A percentile compares a stretch with the other conserved stretches of the same genome.
These are phyloP conservation scores for Paradoxurus hermaphroditus DNA, from an alignment of 2,113 vertebrate species.

Conservation along the genomic window DNA sequence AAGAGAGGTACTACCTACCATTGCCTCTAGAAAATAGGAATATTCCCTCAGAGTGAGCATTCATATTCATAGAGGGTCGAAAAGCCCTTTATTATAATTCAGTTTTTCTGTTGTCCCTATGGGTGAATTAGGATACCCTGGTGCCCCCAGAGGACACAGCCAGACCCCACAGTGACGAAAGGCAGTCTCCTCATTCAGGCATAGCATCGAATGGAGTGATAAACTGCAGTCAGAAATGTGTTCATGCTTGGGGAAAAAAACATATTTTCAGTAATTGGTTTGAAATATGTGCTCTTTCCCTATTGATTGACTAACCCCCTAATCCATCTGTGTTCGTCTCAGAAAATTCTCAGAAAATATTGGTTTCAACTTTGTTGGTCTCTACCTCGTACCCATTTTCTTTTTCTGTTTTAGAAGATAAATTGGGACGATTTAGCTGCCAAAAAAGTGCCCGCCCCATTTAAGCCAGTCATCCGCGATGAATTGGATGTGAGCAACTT, in stretches of 20 bases:
- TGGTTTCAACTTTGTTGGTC: not conserved
- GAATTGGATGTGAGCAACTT: constrained; percentile 98
- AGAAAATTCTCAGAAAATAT: not conserved
- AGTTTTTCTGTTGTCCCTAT: not conserved
- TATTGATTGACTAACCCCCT: not conserved
- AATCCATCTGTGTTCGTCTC: not conserved
- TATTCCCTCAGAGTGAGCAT: not conserved
- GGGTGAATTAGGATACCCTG: not conserved
- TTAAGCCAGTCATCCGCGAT: constrained; percentile 96
- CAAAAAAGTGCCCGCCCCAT: constrained; percentile 93
- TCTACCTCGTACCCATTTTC: constrained; percentile 49
- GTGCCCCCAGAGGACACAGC: not conserved
- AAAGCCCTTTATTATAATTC: too few relatives aligned
- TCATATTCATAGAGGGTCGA: too few relatives aligned
- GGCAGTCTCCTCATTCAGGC: not conserved
- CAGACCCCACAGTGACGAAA: not conserved
- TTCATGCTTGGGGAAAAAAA: not conserved
- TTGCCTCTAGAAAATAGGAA: not conserved
- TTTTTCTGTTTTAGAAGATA: constrained; percentile 88
- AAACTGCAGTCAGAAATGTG: not conserved
- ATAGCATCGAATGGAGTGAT: accelerated
- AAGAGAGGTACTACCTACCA: not conserved
- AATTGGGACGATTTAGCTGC: constrained; percentile 97
- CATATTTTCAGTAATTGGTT: not conserved
- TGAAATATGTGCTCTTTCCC: not conserved